A percentile compares a stretch with the other conserved stretches of the same genome.
Evolutionary conservation across 2,113 vertebrate genomes (phyloP).

Genomic region (Cairina moschata): DNA sequence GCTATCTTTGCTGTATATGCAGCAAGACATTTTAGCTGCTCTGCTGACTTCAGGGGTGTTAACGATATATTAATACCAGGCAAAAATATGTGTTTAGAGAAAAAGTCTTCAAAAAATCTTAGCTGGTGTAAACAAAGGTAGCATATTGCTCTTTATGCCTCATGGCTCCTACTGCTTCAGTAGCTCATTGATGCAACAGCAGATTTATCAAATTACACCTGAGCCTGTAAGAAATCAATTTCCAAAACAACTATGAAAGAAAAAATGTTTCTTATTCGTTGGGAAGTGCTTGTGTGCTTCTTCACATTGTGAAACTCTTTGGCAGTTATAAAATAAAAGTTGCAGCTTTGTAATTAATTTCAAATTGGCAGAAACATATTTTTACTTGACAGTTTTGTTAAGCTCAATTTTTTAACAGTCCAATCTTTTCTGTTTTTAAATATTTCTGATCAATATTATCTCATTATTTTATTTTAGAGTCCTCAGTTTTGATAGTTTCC

Average conservation of each 20-base stretch:
- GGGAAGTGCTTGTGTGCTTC: not conserved
- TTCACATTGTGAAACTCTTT: not conserved
- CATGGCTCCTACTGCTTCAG: not conserved
- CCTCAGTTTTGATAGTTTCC: not conserved
- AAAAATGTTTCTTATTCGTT: not conserved
- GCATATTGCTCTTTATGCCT: not conserved
- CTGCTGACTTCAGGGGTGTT: not conserved
- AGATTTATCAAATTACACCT: not conserved
- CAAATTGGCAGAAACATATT: not conserved
- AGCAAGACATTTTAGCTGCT: not conserved
- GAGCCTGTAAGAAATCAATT: not conserved
- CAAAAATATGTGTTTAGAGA: not conserved
- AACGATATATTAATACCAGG: not conserved
- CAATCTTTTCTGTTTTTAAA: not conserved
- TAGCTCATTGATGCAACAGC: not conserved
- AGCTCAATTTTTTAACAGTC: not conserved
- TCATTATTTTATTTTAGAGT: not conserved
- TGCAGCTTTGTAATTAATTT: constrained; percentile 35
- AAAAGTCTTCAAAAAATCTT: not conserved
- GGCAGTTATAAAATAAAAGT: not conserved
- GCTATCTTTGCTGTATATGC: not conserved
- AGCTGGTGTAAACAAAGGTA: not conserved
- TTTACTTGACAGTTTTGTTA: constrained; percentile 29
- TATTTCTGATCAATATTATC: constrained; percentile 25
- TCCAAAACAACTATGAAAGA: not conserved